Conservation (phyloP, 35 echinoderm and acorn worm genomes). For the Apostichopus japonicus region DNA sequence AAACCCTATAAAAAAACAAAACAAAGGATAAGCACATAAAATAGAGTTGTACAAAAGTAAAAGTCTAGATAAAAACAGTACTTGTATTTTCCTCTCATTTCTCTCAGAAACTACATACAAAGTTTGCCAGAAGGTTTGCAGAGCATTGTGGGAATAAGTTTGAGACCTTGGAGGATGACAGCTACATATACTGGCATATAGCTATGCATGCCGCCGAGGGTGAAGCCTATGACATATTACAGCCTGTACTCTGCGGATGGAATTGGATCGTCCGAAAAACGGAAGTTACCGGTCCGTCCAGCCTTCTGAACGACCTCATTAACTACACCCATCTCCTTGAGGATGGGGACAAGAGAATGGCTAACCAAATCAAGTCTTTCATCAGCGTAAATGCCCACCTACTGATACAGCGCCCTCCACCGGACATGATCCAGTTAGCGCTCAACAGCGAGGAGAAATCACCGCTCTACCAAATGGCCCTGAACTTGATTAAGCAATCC, state of each 20-base stretch:
- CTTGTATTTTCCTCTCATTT: neutral
- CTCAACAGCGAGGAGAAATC: slow-evolving; percentile 58
- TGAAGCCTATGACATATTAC: slow-evolving; percentile 41
- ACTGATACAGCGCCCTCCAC: slow-evolving; percentile 59
- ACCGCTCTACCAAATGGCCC: slow-evolving; percentile 54
- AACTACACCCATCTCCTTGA: slow-evolving; percentile 59
- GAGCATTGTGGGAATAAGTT: slow-evolving; percentile 68
- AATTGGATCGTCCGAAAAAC: slow-evolving; percentile 73
- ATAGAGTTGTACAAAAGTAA: too few species aligned
- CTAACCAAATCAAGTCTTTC: slow-evolving; percentile 78
- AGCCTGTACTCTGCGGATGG: slow-evolving; percentile 51
- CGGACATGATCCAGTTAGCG: slow-evolving; percentile 82
- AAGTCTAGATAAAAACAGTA: too few species aligned
- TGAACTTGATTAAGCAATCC: slow-evolving; percentile 50
- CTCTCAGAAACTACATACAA: slow-evolving; percentile 42
- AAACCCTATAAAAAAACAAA: too few species aligned
- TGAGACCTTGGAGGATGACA: slow-evolving; percentile 70
- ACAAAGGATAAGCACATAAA: too few species aligned
- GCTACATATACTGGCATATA: slow-evolving; percentile 79
- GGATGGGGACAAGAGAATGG: slow-evolving; percentile 48
- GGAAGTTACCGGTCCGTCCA: slow-evolving; percentile 68
- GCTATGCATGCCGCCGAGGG: slow-evolving; percentile 77
- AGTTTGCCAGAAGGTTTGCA: slow-evolving; percentile 66
- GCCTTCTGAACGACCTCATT: slow-evolving; percentile 74
- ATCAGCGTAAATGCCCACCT: slow-evolving; percentile 84